Conservation (phyloP, 2,797 vertebrate genomes). For the Diplodus sargus region DNA sequence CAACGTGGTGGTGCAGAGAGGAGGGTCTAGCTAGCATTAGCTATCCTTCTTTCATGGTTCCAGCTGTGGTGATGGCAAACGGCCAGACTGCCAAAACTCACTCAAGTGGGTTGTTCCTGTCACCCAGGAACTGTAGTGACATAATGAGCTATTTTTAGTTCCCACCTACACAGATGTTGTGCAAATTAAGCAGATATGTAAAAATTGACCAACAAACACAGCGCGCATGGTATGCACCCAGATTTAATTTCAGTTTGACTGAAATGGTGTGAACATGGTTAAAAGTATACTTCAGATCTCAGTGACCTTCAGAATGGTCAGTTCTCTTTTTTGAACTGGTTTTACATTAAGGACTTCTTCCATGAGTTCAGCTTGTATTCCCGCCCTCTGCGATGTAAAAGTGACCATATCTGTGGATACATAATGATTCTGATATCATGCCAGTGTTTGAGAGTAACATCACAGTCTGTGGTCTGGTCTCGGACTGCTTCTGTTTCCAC, state of each 20-base stretch:
- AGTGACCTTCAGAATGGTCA: neutral
- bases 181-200: neutral
- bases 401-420: neutral
- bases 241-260: neutral
- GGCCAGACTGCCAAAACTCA: neutral
- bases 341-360: neutral
- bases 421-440: neutral
- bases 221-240: neutral
- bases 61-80: neutral
- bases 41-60: neutral
- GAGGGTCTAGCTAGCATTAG: too few species aligned
- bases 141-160: constrained; percentile 5
- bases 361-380: neutral
- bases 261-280: too few species aligned
- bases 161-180: neutral
- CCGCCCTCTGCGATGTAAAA: neutral
- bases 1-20: too few species aligned
- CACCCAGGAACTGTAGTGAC: neutral
- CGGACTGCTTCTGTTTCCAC: constrained; percentile 5
- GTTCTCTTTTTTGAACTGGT: neutral
- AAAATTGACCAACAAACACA: neutral
- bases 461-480: neutral
- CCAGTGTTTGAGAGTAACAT: neutral
- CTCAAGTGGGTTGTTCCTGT: neutral
- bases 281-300: too few species aligned